phyloP scores from a whole-genome alignment of 2,113 vertebrate species.

The Urocitellus parryii region DNA sequence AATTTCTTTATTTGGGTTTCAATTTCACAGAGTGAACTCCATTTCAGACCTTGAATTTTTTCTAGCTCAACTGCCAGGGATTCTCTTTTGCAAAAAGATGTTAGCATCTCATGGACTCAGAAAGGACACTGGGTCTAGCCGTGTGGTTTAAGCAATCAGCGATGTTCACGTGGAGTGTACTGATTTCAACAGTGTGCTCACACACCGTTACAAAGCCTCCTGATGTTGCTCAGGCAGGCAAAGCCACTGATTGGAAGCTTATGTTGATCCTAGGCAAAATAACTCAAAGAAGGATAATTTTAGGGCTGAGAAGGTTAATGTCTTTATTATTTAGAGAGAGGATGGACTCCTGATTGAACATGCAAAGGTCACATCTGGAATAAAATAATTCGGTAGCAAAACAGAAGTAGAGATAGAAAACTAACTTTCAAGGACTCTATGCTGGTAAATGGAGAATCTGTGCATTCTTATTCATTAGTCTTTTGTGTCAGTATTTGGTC shows the following conservation, averaged over 20 bases:
- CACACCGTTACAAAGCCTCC: not conserved
- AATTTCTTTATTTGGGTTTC: slow-evolving; percentile 60
- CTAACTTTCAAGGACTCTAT: not conserved
- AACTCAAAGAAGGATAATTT: slow-evolving; percentile 47
- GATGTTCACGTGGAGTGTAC: not conserved
- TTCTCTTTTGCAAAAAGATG: slow-evolving; percentile 42
- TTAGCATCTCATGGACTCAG: not conserved
- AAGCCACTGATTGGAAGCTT: slow-evolving; percentile 30
- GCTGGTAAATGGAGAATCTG: not conserved
- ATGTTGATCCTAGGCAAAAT: slow-evolving; percentile 45
- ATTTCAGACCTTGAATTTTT: slow-evolving; percentile 65
- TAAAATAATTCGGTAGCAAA: slow-evolving; percentile 9
- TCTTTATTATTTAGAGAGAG: slow-evolving; percentile 36
- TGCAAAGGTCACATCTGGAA: not conserved
- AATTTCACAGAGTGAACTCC: slow-evolving; percentile 63
- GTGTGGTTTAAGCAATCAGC: slow-evolving; percentile 20
- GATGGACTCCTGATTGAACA: slow-evolving; percentile 42
- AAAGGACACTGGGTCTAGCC: not conserved
- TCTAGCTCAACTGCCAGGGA: slow-evolving; percentile 10
- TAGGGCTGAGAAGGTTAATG: slow-evolving; percentile 37
- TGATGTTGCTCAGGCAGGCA: not conserved
- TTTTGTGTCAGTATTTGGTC: not conserved
- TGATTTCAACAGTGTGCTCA: slow-evolving; percentile 13
- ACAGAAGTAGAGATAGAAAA: not conserved
- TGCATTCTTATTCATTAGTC: not conserved